These are phyloP conservation scores for Erannis defoliaria DNA, from an alignment of 2,888 invertebrate species.

Conservation along the genomic window DNA sequence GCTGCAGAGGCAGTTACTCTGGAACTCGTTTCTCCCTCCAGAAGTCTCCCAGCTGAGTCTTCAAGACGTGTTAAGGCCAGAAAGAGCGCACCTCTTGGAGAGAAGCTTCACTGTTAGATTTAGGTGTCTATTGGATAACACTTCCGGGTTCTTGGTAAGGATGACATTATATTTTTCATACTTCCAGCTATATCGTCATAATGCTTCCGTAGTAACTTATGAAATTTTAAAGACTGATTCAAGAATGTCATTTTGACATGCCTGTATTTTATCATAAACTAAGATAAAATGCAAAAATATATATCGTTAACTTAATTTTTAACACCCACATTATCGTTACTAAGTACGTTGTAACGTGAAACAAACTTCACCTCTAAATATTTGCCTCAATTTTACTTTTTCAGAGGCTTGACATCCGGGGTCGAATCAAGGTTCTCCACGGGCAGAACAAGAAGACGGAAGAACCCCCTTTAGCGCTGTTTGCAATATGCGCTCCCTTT, in stretches of 20 bases:
- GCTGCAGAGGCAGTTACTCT: slow-evolving; percentile 96
- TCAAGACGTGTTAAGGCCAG: slow-evolving; percentile 95
- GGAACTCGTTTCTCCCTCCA: slow-evolving; percentile 96
- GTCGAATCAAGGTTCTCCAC: slow-evolving; percentile 97
- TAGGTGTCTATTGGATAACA: slow-evolving; percentile 99
- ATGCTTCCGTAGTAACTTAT: no score
- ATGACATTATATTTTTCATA: not conserved
- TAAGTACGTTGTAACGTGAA: no score
- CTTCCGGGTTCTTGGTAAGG: slow-evolving; percentile 99
- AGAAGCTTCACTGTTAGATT: slow-evolving; percentile 99
- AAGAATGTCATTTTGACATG: no score
- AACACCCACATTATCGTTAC: no score
- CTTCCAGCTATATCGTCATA: no score
- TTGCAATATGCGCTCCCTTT: slow-evolving; percentile 99
- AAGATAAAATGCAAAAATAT: no score
- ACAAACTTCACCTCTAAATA: no score
- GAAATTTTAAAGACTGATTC: no score
- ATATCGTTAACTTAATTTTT: no score
- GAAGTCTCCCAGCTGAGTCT: slow-evolving; percentile 91
- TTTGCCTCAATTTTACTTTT: slow-evolving; percentile 42
- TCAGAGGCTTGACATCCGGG: slow-evolving; percentile 99
- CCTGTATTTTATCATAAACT: no score
- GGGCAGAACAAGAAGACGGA: slow-evolving; percentile 98
- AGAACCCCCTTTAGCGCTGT: slow-evolving; percentile 97
- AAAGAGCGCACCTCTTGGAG: slow-evolving; percentile 96